Conservation (phyloP, 2,797 vertebrate genomes). For the Crocidura indochinensis region DNA sequence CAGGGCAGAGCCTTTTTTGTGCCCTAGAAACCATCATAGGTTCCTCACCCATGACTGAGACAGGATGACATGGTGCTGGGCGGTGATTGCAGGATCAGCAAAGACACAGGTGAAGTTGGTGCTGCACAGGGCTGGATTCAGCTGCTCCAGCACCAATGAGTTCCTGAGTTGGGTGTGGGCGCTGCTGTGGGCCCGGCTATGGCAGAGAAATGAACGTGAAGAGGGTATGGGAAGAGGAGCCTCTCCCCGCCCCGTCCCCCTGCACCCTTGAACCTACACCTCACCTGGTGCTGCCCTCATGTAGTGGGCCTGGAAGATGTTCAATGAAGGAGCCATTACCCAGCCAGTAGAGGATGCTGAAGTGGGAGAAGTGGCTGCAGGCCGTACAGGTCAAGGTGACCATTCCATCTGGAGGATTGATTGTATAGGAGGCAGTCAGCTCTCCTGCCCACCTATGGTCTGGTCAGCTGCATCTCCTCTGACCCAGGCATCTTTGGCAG, state of each 20-base stretch:
- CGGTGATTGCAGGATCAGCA: slow-evolving; percentile 56
- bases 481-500: neutral
- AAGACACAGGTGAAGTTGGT: slow-evolving; percentile 82
- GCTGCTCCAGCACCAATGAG: slow-evolving; percentile 70
- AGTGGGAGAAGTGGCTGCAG: slow-evolving; percentile 76
- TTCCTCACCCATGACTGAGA: slow-evolving; percentile 78
- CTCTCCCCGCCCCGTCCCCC: neutral
- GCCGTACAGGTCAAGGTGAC: slow-evolving; percentile 74
- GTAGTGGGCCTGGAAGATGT: slow-evolving; percentile 77
- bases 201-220: neutral
- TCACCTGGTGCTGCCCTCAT: slow-evolving; percentile 76
- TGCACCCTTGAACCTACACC: neutral
- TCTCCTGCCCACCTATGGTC: neutral
- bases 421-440: neutral
- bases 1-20: neutral
- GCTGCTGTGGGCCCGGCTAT: slow-evolving; percentile 19
- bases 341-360: slow-evolving; percentile 92
- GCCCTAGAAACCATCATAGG: neutral
- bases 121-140: slow-evolving; percentile 58
- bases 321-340: slow-evolving; percentile 92
- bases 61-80: slow-evolving; percentile 58
- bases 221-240: neutral
- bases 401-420: slow-evolving; percentile 55
- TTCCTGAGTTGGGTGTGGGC: slow-evolving; percentile 23
- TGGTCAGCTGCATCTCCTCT: neutral